Conservation (phyloP, 1,140 invertebrate genomes). For the Caerostris extrusa region DNA sequence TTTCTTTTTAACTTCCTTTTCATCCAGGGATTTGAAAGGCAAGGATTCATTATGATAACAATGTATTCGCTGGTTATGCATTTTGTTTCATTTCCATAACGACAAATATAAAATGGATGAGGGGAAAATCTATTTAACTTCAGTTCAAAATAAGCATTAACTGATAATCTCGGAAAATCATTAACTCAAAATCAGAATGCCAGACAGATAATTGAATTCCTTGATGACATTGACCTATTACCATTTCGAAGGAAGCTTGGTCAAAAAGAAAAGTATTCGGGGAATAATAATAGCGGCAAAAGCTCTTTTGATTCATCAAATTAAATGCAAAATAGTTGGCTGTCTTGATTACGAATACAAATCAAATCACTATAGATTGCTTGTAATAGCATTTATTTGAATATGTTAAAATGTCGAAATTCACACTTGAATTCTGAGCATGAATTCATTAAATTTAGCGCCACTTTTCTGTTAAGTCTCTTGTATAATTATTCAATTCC, state of each 20-base stretch:
- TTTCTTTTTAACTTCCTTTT: conserved; percentile 12
- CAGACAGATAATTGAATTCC: conserved; percentile 29
- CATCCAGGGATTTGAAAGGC: not conserved
- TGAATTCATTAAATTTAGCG: too few relatives aligned
- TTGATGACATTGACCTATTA: conserved; percentile 45
- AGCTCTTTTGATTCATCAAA: not conserved
- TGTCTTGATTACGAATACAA: not conserved
- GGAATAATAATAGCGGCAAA: not conserved
- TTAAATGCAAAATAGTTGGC: not conserved
- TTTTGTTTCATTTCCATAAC: conserved; percentile 51
- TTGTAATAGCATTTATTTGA: not conserved
- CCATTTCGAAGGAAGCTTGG: not conserved
- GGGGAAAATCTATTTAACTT: not conserved
- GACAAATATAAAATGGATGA: conserved; percentile 34
- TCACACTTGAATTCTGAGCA: too few relatives aligned
- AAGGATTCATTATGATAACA: conserved; percentile 43
- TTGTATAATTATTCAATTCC: too few relatives aligned
- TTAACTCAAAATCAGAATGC: conserved; percentile 39
- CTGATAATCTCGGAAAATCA: conserved; percentile 33
- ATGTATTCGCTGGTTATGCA: conserved; percentile 30
- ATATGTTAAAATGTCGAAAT: not conserved
- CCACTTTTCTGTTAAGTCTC: too few relatives aligned
- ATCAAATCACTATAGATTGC: not conserved
- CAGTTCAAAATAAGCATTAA: conserved; percentile 24
- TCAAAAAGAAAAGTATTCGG: too few relatives aligned